Conservation (phyloP, 2,113 vertebrate genomes). For the Brachypodius melanocephalos region DNA sequence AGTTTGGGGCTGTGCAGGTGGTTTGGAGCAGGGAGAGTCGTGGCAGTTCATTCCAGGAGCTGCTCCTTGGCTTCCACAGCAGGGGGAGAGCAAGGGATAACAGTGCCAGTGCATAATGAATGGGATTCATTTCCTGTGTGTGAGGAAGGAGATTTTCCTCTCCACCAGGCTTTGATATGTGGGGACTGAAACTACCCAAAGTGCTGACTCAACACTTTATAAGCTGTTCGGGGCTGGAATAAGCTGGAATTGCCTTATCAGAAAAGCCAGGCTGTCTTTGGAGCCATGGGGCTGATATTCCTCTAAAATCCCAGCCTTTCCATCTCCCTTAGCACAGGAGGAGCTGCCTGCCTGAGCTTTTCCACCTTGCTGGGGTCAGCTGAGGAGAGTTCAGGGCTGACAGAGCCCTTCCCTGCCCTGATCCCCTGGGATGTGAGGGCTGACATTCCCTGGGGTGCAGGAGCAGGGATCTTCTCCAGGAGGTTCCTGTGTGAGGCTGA, state of each 20-base stretch:
- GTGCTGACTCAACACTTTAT: neutral
- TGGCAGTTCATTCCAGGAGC: neutral
- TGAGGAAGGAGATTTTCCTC: neutral
- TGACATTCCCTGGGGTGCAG: rapidly evolving
- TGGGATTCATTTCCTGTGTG: neutral
- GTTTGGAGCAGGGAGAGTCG: neutral
- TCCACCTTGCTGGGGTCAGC: neutral
- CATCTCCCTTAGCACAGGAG: neutral
- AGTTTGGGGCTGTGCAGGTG: neutral
- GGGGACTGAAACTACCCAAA: neutral
- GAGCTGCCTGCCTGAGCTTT: neutral
- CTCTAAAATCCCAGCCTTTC: neutral
- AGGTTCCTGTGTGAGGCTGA: neutral
- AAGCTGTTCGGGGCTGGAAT: neutral
- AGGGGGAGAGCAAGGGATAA: neutral
- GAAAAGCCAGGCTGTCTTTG: neutral
- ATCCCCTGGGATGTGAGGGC: neutral
- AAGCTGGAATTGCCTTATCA: neutral
- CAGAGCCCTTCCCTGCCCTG: neutral
- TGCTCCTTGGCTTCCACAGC: neutral
- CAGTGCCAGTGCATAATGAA: neutral
- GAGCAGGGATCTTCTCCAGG: neutral
- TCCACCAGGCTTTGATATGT: neutral
- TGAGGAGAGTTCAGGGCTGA: neutral
- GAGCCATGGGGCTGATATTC: neutral